Evolutionary conservation across 1,140 invertebrate species (phyloP).

Genomic region (Aphis gossypii): DNA sequence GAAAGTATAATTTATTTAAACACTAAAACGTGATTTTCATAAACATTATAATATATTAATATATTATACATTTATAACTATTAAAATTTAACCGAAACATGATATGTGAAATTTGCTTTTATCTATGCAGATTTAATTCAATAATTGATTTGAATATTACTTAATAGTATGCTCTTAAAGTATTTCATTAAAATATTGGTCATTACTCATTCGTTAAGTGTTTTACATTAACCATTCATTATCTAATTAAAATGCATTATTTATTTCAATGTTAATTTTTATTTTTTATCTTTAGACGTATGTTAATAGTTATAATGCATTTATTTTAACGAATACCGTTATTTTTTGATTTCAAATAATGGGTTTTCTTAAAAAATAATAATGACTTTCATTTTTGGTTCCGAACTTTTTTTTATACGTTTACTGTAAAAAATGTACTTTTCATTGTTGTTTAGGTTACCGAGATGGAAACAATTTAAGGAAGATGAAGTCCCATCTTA

Average conservation of each 20-base stretch:
- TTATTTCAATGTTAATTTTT: not conserved
- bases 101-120: not conserved
- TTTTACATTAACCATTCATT: not conserved
- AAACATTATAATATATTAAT: not conserved
- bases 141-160: constrained; percentile 23
- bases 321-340: not conserved
- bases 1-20: not conserved
- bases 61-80: not conserved
- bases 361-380: not conserved
- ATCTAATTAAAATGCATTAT: not conserved
- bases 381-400: not conserved
- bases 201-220: constrained; percentile 15
- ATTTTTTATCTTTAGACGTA: not conserved
- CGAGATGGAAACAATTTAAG: constrained; percentile 78
- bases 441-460: constrained; percentile 68
- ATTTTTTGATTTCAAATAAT: not conserved
- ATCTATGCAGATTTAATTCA: constrained; percentile 11
- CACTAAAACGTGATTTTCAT: not conserved
- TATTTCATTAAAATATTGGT: not conserved
- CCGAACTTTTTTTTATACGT: not conserved
- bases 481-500: constrained; percentile 81
- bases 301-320: not conserved
- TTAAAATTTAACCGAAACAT: not conserved
- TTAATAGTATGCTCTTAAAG: not conserved
- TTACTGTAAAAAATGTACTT: not conserved